A percentile compares a stretch with the other conserved stretches of the same genome.
These are phyloP conservation scores for Centruroides sculpturatus DNA, from an alignment of 1,140 invertebrate species.

Conservation along the genomic window DNA sequence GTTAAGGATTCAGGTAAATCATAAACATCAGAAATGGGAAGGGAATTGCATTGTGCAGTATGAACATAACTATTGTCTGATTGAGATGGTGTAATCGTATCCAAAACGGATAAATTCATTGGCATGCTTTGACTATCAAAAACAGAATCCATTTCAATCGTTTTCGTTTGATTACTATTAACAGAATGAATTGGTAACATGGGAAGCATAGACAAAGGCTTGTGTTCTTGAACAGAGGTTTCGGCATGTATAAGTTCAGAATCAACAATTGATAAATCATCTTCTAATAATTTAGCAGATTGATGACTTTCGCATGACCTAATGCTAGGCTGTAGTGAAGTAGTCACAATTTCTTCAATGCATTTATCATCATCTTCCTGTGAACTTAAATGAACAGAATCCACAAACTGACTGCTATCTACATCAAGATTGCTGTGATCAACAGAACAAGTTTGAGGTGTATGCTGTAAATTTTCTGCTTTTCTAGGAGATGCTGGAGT, in stretches of 20 bases:
- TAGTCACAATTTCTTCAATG: background rate
- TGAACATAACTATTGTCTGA: too few relatives aligned
- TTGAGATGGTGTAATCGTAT: too few relatives aligned
- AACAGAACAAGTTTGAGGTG: conserved; percentile 5
- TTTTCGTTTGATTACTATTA: conserved; percentile 4
- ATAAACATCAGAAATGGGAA: too few relatives aligned
- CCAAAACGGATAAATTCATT: too few relatives aligned
- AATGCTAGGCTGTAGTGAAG: background rate
- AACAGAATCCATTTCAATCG: too few relatives aligned
- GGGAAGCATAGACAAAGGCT: conserved; percentile 2
- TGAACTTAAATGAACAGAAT: conserved; percentile 1
- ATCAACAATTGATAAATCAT: background rate
- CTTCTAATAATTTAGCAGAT: conserved; percentile 3
- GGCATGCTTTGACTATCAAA: too few relatives aligned
- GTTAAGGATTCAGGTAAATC: too few relatives aligned
- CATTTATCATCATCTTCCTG: background rate
- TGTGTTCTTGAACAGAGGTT: background rate
- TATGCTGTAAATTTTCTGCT: conserved; percentile 11
- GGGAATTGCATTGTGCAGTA: too few relatives aligned
- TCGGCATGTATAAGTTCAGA: background rate
- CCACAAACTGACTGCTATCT: conserved; percentile 1
- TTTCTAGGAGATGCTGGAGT: conserved; percentile 12
- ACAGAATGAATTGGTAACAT: conserved; percentile 11
- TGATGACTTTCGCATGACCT: background rate
- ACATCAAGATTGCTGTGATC: conserved; percentile 8